Conservation (phyloP, 2,888 invertebrate genomes). For the Coelogynopora nodosa region DNA sequence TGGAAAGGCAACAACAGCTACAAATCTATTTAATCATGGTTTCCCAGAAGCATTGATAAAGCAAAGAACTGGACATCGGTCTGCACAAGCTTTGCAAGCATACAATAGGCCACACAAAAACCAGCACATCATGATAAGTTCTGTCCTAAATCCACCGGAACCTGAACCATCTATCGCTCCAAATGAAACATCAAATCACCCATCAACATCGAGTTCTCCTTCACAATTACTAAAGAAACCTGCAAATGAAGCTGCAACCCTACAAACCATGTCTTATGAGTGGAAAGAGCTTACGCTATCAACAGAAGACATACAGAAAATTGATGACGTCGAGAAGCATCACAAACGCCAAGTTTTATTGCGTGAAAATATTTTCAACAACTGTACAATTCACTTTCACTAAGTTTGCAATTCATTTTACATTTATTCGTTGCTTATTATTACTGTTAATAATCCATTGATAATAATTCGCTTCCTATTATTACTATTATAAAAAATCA, state of each 20-base stretch:
- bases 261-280: constrained; percentile 24
- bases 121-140: constrained; percentile 19
- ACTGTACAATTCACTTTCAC: neutral
- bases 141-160: constrained; percentile 13
- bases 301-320: neutral
- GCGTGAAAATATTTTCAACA: constrained; percentile 18
- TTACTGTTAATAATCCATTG: neutral
- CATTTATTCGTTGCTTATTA: neutral
- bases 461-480: no score
- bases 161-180: constrained; percentile 18
- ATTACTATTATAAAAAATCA: no score
- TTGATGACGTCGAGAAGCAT: constrained; percentile 24
- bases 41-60: constrained; percentile 17
- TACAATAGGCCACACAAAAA: neutral
- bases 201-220: constrained; percentile 1
- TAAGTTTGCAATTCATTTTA: neutral
- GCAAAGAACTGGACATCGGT: constrained; percentile 4
- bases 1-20: constrained; percentile 16
- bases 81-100: constrained; percentile 12
- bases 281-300: neutral
- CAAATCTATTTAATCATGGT: constrained; percentile 25
- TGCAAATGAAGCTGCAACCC: constrained; percentile 19
- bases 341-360: constrained; percentile 14
- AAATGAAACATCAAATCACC: constrained; percentile 6
- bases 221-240: constrained; percentile 1